These are phyloP conservation scores for Drosophila truncata DNA, from an alignment of 1,140 invertebrate genomes.

Conservation along the genomic window DNA sequence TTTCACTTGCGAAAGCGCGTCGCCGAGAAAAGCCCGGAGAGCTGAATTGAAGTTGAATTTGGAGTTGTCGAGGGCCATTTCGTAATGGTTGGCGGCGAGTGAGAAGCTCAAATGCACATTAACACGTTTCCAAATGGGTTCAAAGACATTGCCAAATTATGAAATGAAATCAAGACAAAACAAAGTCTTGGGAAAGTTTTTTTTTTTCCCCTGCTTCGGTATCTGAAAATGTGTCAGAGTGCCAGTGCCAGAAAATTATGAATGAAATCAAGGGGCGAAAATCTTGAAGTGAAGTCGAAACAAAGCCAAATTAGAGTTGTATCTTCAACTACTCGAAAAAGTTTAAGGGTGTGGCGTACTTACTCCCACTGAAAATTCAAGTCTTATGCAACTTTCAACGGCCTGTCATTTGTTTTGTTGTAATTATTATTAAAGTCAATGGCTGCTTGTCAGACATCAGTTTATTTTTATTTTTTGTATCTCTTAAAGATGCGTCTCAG, in stretches of 20 bases:
- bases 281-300: constrained; percentile 28
- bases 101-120: constrained; percentile 64
- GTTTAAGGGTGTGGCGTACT: constrained; percentile 19
- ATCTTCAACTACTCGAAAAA: constrained; percentile 39
- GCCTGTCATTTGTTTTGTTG: constrained; percentile 7
- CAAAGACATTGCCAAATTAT: constrained; percentile 66
- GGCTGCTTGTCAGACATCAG: constrained; percentile 14
- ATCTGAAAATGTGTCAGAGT: constrained; percentile 74
- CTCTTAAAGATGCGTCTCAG: constrained; percentile 47
- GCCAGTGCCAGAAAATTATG: constrained; percentile 55
- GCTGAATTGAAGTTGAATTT: constrained; percentile 54
- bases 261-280: constrained; percentile 49
- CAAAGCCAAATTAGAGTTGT: constrained; percentile 46
- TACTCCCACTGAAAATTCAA: background rate
- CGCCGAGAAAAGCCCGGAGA: constrained; percentile 21
- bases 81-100: constrained; percentile 53
- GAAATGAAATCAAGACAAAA: constrained; percentile 43
- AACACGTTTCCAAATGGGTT: constrained; percentile 72
- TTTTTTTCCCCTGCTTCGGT: constrained; percentile 38
- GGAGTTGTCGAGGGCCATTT: constrained; percentile 35
- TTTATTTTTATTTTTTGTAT: background rate
- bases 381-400: constrained; percentile 18
- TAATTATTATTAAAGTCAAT: constrained; percentile 27
- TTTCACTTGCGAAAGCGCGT: constrained; percentile 69
- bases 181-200: constrained; percentile 64